Conservation (phyloP, 2,888 invertebrate genomes). For the Imbricaverruca yamaguchii region DNA sequence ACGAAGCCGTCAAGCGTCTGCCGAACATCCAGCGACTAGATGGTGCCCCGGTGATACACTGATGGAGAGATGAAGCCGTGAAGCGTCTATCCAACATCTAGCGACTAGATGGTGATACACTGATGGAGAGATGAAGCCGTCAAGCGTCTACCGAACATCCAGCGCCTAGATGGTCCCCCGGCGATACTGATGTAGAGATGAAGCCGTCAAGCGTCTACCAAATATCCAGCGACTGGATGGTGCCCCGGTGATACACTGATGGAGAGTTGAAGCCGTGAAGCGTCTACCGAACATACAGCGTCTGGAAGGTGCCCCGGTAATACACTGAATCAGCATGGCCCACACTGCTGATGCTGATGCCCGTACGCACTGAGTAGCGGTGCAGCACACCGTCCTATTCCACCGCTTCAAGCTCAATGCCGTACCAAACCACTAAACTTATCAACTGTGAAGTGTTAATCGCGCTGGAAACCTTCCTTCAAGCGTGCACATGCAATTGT, state of each 20-base stretch:
- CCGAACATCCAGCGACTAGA: background rate
- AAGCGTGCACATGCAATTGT: no score
- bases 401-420: no score
- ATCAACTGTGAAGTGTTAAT: no score
- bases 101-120: no score
- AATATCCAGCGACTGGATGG: background rate
- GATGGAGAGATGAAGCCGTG: background rate
- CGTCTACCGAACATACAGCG: background rate
- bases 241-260: conserved; percentile 10
- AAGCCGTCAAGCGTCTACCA: background rate
- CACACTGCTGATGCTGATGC: no score
- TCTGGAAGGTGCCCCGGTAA: conserved; percentile 9
- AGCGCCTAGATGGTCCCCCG: background rate
- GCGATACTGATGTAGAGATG: no score
- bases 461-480: no score
- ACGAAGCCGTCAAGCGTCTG: conserved; percentile 25
- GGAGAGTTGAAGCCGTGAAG: no score
- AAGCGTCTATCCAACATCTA: background rate
- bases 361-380: no score
- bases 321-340: background rate
- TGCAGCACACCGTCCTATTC: no score
- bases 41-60: conserved; percentile 12
- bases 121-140: no score
- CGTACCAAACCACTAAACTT: no score
- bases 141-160: background rate